Base-by-base conservation (phyloP, 2,797 vertebrate species). In the Phrynocephalus forsythii region DNA sequence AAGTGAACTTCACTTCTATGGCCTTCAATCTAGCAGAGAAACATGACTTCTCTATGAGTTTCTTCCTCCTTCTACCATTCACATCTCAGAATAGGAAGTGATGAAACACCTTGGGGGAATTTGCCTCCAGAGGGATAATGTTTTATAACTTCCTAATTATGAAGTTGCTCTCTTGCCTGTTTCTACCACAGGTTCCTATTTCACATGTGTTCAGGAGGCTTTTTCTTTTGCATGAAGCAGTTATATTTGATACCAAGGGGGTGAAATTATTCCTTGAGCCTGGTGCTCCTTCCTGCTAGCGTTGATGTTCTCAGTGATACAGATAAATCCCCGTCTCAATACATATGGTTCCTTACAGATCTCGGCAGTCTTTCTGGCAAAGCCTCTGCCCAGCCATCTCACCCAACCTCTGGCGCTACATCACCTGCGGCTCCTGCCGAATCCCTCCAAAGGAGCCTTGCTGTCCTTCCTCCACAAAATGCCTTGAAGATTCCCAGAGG, bases 381-480 rank as follows among this genome's bases (percentile, higher is more conserved):
- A 91, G 20, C 91, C 84, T 93, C 95, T 30, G 92, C 56, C 52
- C 95, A 94, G 81, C 89, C 96, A 79, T 96, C 97, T 84, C 92
- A 92, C 80, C 92, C 96, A 91, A 94, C 97, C 88, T 95, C 96
- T 85, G 60, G 93, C 91, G 86, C 95, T 85, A 95, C 95, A 9
- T 95, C 97, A 91, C 96, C 95, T 87, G 93, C 91, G 90, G 83
- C 92, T 91, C 95, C 92, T 88, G 95, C 96, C 63, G 83, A 93
- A 83, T 94, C 95, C 89, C 94, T 92, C 91, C 95, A 83, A 86
- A 95, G 77, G 92, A 96, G 91, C 92, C 94, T 93, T 94, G 97
- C 93, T 92, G 91, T 95, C 91, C 96, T 96, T 28, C 92, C 88
- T 94, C 94, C 95, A 56, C 96, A 96, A 68, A 95, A 60, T 22